Base-by-base conservation (phyloP, 2,797 vertebrate species). In the Sphenodon punctatus region DNA sequence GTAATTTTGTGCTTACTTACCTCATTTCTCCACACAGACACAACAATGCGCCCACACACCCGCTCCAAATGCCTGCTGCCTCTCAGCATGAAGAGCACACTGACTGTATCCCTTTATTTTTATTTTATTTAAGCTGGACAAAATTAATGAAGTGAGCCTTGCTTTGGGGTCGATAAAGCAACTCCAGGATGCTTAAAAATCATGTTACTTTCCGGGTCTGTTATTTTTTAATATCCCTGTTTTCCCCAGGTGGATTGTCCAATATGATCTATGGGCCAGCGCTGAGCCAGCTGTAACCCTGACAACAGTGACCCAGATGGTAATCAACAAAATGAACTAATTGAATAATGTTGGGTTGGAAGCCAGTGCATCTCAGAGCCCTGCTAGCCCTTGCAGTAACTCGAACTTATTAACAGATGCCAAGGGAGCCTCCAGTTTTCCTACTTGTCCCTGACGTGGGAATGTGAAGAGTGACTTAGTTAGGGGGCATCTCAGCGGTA, bases 251-350 rank as follows among this genome's bases (percentile, higher is more conserved):
- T 91, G 78, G 80, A 30, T 84, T 87, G 84, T 58, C 53, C 79
- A 17, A 84, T 73, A 12, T 30, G 56, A 75, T 84, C 82, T 84
- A 13, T 69, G 53, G 82, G 78, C 73, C 61, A 59, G 45, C 42
- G 41, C 36, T 20, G 53, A 71, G 77, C 30, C 82, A 83, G 67
- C 83, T 84, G 78, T 80, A 87, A 74, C 73, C 83, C 85, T 77
- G 67, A 86, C 80, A 78, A 82, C 86, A 49, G 15, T 34, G 75
- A 86, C 74, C 82, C 84, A 84, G 56, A 69, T 82, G 92, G 88
- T 86, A 87, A 75, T 86, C 83, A 72, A 80, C 55, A 67, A 80
- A 69, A 58, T 45, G 68, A 56, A 72, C 76, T 89, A 86, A 86
- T 56, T 87, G 83, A 86, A 84, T 89, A 68, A 73, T 23, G 32